These are phyloP conservation scores for Muschampia plurimacula DNA, from an alignment of 2,888 invertebrate genomes.

Conservation along the genomic window DNA sequence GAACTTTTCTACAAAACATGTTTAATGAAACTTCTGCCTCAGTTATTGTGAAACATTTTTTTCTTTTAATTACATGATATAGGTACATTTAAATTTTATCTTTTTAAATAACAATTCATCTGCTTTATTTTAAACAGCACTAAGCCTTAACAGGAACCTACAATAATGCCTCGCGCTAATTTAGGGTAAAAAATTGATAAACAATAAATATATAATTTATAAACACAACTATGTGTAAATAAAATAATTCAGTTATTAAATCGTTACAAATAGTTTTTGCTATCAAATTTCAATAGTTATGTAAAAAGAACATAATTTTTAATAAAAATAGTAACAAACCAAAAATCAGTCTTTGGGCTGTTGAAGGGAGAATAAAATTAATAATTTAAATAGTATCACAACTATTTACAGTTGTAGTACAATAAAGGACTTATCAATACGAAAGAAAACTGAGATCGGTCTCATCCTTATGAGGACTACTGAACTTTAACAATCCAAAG, in stretches of 20 bases:
- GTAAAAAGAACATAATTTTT: constrained; percentile 34
- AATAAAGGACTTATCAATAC: not conserved
- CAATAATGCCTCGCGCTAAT: no score
- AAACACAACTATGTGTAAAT: not conserved
- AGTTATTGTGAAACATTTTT: no score
- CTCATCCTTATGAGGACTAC: no score
- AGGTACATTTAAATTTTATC: no score
- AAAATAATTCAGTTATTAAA: not conserved
- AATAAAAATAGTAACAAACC: constrained; percentile 14
- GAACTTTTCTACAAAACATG: not conserved
- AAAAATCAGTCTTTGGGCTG: constrained; percentile 59
- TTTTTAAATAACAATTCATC: no score
- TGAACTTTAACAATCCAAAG: no score
- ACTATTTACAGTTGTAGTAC: not conserved
- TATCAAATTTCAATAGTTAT: not conserved
- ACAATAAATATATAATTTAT: not conserved
- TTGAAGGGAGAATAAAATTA: constrained; percentile 56
- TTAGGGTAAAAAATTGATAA: no score
- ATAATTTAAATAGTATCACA: constrained; percentile 2
- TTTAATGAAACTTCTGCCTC: no score
- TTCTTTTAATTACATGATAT: no score
- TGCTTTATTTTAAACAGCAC: no score
- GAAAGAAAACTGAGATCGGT: not conserved
- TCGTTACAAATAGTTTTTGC: not conserved
- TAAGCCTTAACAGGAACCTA: no score